Evolutionary conservation across 2,113 vertebrate species (phyloP).

Genomic region (Lethenteron reissneri): DNA sequence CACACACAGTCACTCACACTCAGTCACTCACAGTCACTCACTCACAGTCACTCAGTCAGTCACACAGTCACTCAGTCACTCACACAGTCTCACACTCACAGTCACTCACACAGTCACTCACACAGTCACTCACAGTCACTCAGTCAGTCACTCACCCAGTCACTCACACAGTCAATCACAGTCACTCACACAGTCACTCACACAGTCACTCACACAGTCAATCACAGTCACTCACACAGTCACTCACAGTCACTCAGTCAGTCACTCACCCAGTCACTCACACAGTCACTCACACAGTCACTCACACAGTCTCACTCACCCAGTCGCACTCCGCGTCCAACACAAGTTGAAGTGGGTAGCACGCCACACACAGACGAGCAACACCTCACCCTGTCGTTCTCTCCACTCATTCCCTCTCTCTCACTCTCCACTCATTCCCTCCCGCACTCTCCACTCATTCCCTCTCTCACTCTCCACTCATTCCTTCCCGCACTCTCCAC

Average conservation of each 20-base stretch:
- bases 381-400: neutral
- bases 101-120: neutral
- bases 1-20: neutral
- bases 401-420: too few relatives aligned
- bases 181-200: neutral
- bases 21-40: neutral
- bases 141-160: neutral
- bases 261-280: neutral
- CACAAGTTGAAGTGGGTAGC: neutral
- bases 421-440: too few relatives aligned
- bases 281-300: constrained; percentile 1
- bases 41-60: neutral
- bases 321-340: neutral
- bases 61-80: neutral
- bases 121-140: neutral
- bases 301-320: neutral
- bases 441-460: too few relatives aligned
- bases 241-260: neutral
- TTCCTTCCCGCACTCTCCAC: too few relatives aligned
- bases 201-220: neutral
- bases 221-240: neutral
- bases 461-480: too few relatives aligned
- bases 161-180: neutral
- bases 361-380: neutral
- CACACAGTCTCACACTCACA: neutral